Base-by-base conservation (phyloP, 2,888 invertebrate species). In the Eristalinus sepulchralis region DNA sequence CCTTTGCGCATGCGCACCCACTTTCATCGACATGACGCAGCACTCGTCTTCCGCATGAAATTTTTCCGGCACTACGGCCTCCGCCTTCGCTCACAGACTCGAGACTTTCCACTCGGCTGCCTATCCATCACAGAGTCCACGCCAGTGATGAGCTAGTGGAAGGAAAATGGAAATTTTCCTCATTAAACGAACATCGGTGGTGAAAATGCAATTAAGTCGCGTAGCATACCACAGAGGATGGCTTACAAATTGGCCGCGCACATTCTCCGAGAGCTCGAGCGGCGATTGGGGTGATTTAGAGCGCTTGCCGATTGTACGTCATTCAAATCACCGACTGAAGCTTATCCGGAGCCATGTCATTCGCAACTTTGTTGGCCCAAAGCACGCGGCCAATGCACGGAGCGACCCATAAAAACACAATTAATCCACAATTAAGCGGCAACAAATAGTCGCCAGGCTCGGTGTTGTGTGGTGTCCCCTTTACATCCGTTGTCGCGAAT, bases 391-490 rank as follows among this genome's bases (percentile, higher is more conserved):
- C 24, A 64, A 17, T 20, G 20, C 33, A 34, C 62, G 33, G 39
- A 20, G 34, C 31, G 20, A 27, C 22, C 31, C 39, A 68, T 27
- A 57, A 60, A 80, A 80, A 72, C 57, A 71, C 86, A 83, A 86
- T 86, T 83, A 86, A 86, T 83, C 83, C 75, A 70, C 86, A 79
- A 86, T 83, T 86, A 86, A 79, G 47, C 78, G 31, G 70, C 82
- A 86, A 79, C 86, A 75, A 79, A 83, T 82, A 82, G 73, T 85
- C 77, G 73, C 82, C 81, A 62, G 17, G 6, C n/a, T 31, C 47
- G 17, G 17, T 17, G 31, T 39, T 62, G 60, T 34, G 8, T 71
- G 62, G 78, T 82, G 70, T 73, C 55, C 59, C 64, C 78, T 53
- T 77, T 73, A 81, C 81, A 77, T 68, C 73, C 39, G 39, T 17